Conservation (phyloP, 2,113 vertebrate species). For the Columbina picui region DNA sequence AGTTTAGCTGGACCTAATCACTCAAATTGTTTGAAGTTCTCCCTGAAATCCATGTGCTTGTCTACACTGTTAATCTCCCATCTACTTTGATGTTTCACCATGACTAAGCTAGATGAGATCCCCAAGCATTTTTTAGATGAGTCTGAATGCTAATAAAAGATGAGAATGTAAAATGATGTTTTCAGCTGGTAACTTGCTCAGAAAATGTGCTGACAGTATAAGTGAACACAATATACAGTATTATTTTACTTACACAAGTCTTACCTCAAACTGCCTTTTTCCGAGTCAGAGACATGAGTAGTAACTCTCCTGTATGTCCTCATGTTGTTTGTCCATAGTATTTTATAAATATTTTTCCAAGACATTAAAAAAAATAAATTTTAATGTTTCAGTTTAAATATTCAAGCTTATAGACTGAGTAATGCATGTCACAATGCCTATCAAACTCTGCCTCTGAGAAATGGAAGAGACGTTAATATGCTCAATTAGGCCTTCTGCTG, state of each 20-base stretch:
- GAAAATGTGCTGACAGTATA: not conserved
- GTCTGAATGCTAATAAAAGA: constrained; percentile 1
- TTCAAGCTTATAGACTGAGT: not conserved
- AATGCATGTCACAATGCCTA: not conserved
- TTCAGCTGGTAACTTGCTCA: not conserved
- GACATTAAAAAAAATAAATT: not conserved
- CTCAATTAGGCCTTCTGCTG: not conserved
- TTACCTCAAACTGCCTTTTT: not conserved
- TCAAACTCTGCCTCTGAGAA: not conserved
- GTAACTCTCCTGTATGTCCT: not conserved
- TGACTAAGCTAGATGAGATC: constrained; percentile 28
- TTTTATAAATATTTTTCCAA: not conserved
- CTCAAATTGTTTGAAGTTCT: constrained; percentile 58
- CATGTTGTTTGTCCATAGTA: not conserved
- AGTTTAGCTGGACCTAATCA: constrained; percentile 38
- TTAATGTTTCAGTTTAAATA: not conserved
- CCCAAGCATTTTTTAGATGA: constrained; percentile 37
- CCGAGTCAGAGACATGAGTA: not conserved
- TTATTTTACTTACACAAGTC: not conserved
- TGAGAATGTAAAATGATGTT: not conserved
- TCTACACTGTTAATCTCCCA: constrained; percentile 42
- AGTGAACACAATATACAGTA: not conserved
- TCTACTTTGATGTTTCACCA: constrained; percentile 61
- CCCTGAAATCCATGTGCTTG: constrained; percentile 20
- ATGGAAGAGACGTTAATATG: not conserved